These are phyloP conservation scores for Caerostris extrusa DNA, from an alignment of 1,140 invertebrate species.

Conservation along the genomic window DNA sequence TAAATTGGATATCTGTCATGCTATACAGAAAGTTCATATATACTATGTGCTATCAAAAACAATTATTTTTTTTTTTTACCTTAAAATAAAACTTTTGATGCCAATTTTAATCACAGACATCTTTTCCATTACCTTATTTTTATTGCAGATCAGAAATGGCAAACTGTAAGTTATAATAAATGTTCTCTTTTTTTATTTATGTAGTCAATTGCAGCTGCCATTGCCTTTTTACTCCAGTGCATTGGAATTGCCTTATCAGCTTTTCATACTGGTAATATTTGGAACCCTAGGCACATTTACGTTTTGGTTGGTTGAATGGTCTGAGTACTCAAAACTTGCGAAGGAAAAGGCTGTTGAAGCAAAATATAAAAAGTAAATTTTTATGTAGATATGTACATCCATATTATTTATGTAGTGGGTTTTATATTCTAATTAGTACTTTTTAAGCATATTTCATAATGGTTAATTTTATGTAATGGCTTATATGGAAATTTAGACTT, in stretches of 20 bases:
- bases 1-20: too few relatives aligned
- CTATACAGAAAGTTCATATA: too few relatives aligned
- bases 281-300: constrained; percentile 89
- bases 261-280: constrained; percentile 88
- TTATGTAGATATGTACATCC: neutral
- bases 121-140: too few relatives aligned
- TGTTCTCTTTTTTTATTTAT: constrained; percentile 70
- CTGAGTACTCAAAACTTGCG: constrained; percentile 28
- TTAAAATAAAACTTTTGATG: too few relatives aligned
- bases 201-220: constrained; percentile 93
- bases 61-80: too few relatives aligned
- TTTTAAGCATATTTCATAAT: neutral
- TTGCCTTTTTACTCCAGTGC: constrained; percentile 93
- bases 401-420: neutral
- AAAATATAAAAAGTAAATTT: neutral
- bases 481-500: neutral
- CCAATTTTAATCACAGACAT: too few relatives aligned
- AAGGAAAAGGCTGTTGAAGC: neutral
- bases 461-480: neutral
- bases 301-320: constrained; percentile 92
- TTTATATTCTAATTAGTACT: constrained; percentile 13
- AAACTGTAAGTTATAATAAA: neutral
- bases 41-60: too few relatives aligned
- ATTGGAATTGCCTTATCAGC: constrained; percentile 89
- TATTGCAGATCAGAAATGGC: too few relatives aligned